Conservation (phyloP, 2,797 vertebrate genomes). For the Bovichtus diacanthus region DNA sequence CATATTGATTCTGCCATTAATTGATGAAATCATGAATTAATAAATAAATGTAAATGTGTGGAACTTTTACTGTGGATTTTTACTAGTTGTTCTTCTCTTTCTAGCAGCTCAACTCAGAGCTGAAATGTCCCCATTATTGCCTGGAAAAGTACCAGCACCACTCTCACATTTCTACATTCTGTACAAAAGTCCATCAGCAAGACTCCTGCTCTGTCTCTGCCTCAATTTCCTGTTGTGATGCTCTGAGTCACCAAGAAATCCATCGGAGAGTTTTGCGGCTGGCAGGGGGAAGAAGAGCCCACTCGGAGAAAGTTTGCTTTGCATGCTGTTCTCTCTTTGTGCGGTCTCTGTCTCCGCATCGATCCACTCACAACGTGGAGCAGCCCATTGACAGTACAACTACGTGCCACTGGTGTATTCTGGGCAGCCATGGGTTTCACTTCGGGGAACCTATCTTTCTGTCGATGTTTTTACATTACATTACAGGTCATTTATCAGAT, state of each 20-base stretch:
- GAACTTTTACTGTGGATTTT: neutral
- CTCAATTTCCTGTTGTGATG: neutral
- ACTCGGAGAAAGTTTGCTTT: constrained; percentile 2
- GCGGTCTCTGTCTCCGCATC: neutral
- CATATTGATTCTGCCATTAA: no score
- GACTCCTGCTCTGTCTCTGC: neutral
- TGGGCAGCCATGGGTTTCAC: neutral
- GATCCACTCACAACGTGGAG: constrained; percentile 5
- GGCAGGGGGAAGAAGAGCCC: neutral
- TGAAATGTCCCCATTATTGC: neutral
- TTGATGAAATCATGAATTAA: no score
- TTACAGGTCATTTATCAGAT: no score
- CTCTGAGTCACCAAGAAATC: neutral
- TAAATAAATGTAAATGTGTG: no score
- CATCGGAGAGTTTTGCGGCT: constrained; percentile 1
- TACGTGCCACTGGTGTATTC: neutral
- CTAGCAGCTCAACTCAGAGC: neutral
- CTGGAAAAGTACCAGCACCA: neutral
- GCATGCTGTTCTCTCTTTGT: constrained; percentile 1
- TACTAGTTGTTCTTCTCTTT: neutral
- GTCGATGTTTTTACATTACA: no score
- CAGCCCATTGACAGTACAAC: neutral
- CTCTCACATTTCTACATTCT: neutral
- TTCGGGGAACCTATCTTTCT: neutral
- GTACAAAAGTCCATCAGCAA: neutral